phyloP scores from a whole-genome alignment of 2,888 invertebrate species.

The Sinhomidia bicolor region DNA sequence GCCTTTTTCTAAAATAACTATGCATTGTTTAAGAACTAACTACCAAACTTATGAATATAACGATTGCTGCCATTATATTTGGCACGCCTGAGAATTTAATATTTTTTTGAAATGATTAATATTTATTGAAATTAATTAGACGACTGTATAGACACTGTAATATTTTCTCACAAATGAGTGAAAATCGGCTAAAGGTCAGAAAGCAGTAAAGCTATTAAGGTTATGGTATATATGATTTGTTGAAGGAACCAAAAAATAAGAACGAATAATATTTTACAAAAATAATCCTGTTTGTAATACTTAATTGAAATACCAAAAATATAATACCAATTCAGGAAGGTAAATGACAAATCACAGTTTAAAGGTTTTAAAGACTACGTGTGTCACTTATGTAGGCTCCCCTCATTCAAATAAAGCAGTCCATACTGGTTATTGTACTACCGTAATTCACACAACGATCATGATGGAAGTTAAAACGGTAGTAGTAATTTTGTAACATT shows the following conservation, averaged over 20 bases:
- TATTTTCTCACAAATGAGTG: conserved; percentile 27
- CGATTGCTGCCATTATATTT: neutral
- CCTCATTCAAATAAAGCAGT: neutral
- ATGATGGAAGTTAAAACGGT: no score
- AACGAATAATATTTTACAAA: conserved; percentile 18
- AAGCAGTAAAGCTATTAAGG: neutral
- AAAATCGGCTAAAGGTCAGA: neutral
- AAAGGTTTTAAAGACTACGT: neutral
- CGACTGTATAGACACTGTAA: neutral
- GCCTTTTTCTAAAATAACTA: no score
- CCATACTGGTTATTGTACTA: no score
- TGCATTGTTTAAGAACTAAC: no score
- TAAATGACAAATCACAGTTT: conserved; percentile 8
- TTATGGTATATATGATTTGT: neutral
- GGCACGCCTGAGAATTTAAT: no score
- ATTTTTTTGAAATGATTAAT: neutral
- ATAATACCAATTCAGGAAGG: conserved; percentile 10
- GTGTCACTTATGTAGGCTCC: neutral
- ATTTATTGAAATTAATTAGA: conserved; percentile 21
- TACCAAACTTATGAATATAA: neutral
- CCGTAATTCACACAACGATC: no score
- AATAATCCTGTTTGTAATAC: conserved; percentile 11
- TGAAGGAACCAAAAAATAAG: conserved; percentile 14
- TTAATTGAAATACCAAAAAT: conserved; percentile 14
- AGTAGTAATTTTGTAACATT: neutral